Base-by-base conservation (phyloP, 2,797 vertebrate genomes). In the Uromys caudimaculatus region DNA sequence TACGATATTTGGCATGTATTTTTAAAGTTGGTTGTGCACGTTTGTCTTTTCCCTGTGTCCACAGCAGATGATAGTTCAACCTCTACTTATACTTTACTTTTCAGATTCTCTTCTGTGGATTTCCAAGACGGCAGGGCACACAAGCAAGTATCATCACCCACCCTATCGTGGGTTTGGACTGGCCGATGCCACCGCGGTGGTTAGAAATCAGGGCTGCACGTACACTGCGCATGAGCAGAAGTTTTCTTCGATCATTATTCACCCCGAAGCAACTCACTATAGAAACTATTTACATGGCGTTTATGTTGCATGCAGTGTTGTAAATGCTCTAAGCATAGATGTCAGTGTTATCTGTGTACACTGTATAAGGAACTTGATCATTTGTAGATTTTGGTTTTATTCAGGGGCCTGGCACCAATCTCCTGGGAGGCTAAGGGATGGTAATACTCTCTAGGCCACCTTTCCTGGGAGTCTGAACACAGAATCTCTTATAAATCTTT, bases 21-120 rank as follows among this genome's bases (percentile, higher is more conserved):
- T 95, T 95, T 62, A 44, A 54, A 50, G 50, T 21, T 58, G 41
- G 79, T 6, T 44, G 4, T 41, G 19, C 17, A 77, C 24, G 16
- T 91, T 91, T 95, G 29, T 85, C 32, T 44, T 93, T 93, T 95
- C 24, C 27, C 11, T 67, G n/a, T 35, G 92, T 78, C 94, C 71
- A 78, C n/a, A 90, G 67, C 4, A 52, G n/a, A 27, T 73, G n/a
- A 60, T 85, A 67, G 79, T 96, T 86, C 19, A 90, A 64, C 71
- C n/a, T 90, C 16, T 81, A n/a, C 81, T 92, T 86, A 24, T 60
- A 1, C 69, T 17, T 83, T 69, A 54, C 62, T 41, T 94, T 90
- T 95, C 47, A 56, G 41, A 58, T 90, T 50, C 19, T 73, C 24
- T 50, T 60, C 23, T 82, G 27, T 73, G 27, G 13, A n/a, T 82